These are phyloP conservation scores for Pocillopora grandis DNA, from an alignment of 92 coral and sea anemone genomes.

Conservation along the genomic window DNA sequence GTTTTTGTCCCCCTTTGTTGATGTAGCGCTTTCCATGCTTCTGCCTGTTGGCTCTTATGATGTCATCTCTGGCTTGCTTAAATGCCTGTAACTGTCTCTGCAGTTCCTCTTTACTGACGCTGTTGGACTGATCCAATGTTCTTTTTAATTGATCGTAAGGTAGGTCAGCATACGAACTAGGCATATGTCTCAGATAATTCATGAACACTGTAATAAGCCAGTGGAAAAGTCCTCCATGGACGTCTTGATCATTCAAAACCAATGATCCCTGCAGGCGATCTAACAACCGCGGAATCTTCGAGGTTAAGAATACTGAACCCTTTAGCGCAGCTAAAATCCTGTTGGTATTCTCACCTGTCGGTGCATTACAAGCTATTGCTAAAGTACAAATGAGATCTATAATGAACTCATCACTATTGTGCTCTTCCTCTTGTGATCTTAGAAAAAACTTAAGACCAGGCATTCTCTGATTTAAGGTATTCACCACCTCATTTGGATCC, in stretches of 20 bases:
- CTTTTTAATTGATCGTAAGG: constrained; percentile 54
- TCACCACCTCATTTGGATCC: constrained; percentile 1
- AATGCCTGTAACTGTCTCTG: constrained; percentile 29
- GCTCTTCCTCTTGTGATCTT: constrained; percentile 3
- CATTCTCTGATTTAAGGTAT: constrained; percentile 11
- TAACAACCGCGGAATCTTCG: constrained; percentile 25
- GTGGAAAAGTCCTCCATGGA: constrained; percentile 8
- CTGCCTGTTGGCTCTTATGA: constrained; percentile 45
- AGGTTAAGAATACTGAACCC: constrained; percentile 24
- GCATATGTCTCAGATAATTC: constrained; percentile 58
- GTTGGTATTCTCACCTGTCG: constrained; percentile 26
- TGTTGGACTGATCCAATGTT: constrained; percentile 19
- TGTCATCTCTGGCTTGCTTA: constrained; percentile 51
- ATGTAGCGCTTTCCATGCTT: constrained; percentile 33
- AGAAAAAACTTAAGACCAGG: constrained; percentile 17
- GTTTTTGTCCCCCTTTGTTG: constrained; percentile 23
- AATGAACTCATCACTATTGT: constrained; percentile 35
- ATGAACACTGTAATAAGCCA: constrained; percentile 38
- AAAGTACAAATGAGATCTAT: constrained; percentile 27
- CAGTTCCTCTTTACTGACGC: constrained; percentile 30
- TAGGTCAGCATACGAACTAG: constrained; percentile 58
- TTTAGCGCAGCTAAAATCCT: constrained; percentile 39
- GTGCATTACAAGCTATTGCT: constrained; percentile 37
- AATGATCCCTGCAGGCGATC: constrained; percentile 14
- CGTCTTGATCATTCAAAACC: constrained; percentile 11